Base-by-base conservation (phyloP, 2,113 vertebrate genomes). In the Anas platyrhynchos region DNA sequence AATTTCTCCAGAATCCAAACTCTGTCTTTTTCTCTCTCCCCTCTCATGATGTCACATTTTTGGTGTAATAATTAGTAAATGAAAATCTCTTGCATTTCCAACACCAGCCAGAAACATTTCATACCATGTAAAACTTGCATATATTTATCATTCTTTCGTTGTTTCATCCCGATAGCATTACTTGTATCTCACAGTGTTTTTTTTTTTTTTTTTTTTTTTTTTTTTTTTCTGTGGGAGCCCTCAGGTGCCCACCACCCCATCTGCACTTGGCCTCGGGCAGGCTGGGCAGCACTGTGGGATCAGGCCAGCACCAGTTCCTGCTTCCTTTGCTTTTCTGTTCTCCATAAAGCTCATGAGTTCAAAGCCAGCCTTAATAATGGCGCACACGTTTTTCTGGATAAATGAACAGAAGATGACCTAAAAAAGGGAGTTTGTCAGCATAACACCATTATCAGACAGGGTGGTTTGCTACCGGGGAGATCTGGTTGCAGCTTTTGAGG, bases 121-220 rank as follows among this genome's bases (percentile, higher is more conserved):
- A 76, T 21, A 62, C 8, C 18, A 23, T 73, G 22, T 48, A 78
- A 74, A 91, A 75, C 52, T 50, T 68, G 17, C 15, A 32, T 41
- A 8, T 50, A n/a, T 58, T 46, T 83, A 32, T 77, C 18, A 20
- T 54, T 81, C 6, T 55, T 83, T 86, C 20, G 62, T 18, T 32
- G 10, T 77, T 72, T 44, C 44, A 67, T 29, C 21, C 44, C 1
- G 0, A 1, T 31, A 67, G 48, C 48, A 48, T 27, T 61, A 34
- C 14, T 50, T 78, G 65, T 78, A 43, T 61, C 86, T 66, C 3
- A 8, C 6, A 2, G 23, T 61, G 56, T 31, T 86, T 88, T 68
- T 90, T 46, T 44, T 23, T 31, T 86, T 88, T 63, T 88, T 86
- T 88, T 63, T 88, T 86, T 88, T 68, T 90, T 46, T 44, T 23